phyloP scores from a whole-genome alignment of 2,797 vertebrate genomes.

The Taenioides sp. region DNA sequence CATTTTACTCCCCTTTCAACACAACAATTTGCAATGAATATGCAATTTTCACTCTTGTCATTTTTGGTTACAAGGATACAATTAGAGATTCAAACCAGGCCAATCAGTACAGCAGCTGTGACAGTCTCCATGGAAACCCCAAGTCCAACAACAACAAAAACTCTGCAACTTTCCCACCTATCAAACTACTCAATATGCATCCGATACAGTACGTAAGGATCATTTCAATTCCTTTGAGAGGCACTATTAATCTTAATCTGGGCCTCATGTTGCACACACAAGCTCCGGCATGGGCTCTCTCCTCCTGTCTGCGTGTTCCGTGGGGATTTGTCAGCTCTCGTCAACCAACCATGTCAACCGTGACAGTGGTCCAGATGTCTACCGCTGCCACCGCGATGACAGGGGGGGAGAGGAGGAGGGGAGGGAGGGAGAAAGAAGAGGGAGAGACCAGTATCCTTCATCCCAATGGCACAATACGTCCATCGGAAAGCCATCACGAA shows the following conservation, averaged over 20 bases:
- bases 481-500: constrained; percentile 53
- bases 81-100: constrained; percentile 4
- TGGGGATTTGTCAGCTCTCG: constrained; percentile 79
- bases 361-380: constrained; percentile 88
- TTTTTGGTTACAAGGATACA: neutral
- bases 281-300: constrained; percentile 53
- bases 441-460: constrained; percentile 50
- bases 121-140: neutral
- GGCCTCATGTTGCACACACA: constrained; percentile 37
- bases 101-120: constrained; percentile 22
- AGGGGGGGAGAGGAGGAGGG: constrained; percentile 62
- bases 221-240: constrained; percentile 38
- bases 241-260: constrained; percentile 55
- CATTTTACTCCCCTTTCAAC: neutral
- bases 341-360: constrained; percentile 80
- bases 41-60: constrained; percentile 1
- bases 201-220: constrained; percentile 29
- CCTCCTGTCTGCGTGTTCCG: constrained; percentile 67
- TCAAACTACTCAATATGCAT: constrained; percentile 6
- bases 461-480: constrained; percentile 60
- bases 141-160: neutral
- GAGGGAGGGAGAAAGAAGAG: constrained; percentile 46
- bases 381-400: constrained; percentile 72
- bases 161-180: neutral
- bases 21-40: neutral